Conservation (phyloP, 2,797 vertebrate genomes). For the Ibycter americanus region DNA sequence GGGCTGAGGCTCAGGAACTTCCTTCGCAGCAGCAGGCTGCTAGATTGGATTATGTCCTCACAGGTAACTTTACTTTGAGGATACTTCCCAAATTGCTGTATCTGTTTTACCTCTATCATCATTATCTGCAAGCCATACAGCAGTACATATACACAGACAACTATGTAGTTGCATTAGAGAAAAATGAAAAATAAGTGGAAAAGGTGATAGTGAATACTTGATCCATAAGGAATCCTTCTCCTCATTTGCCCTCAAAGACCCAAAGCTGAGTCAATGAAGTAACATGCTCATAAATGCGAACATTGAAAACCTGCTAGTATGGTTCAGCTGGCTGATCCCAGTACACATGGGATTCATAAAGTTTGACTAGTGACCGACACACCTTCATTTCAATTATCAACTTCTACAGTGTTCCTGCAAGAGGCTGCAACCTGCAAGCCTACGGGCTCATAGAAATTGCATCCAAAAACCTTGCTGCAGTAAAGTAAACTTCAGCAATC, state of each 20-base stretch:
- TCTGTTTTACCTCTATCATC: background rate
- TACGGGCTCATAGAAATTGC: background rate
- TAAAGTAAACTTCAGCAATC: background rate
- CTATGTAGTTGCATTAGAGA: background rate
- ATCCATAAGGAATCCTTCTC: background rate
- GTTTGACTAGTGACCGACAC: background rate
- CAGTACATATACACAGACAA: background rate
- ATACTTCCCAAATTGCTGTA: background rate
- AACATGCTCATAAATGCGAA: fast-evolving
- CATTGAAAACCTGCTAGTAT: background rate
- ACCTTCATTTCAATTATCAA: background rate
- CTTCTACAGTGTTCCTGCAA: background rate
- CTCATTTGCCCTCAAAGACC: background rate
- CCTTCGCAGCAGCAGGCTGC: background rate
- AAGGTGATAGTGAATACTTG: background rate
- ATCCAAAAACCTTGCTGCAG: background rate
- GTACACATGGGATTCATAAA: fast-evolving
- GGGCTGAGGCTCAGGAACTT: background rate
- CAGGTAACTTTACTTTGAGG: background rate
- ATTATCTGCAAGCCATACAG: background rate
- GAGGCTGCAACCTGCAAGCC: background rate
- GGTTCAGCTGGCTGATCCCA: background rate
- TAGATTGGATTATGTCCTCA: background rate
- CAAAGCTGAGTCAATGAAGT: background rate
- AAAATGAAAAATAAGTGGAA: background rate